Base-by-base conservation (phyloP, 2,797 vertebrate genomes). In the Rhinogobio ventralis region DNA sequence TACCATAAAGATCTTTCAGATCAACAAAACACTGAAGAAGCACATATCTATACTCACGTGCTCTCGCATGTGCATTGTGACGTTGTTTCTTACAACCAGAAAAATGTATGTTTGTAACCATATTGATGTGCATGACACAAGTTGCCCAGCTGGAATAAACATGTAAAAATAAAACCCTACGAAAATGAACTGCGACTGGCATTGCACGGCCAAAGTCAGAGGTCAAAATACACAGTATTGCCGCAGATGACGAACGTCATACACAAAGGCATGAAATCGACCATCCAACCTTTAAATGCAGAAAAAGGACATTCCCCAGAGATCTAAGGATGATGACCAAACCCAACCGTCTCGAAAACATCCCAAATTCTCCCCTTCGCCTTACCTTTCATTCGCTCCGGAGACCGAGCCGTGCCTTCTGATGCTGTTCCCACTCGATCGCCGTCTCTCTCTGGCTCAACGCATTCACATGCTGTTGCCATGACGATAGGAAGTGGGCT, bases 381-480 rank as follows among this genome's bases (percentile, higher is more conserved):
- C 86, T 85, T 96, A 96, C 96, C 96, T 96, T 96, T 95, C 90
- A 95, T 93, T 91, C 94, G 89, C 93, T 95, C 91, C 96, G 96
- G 80, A 96, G 95, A 92, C 95, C 96, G 89, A 96, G 95, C 92
- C 96, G 94, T 77, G 95, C 95, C 91, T 96, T 96, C 85, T 95
- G 95, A 93, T 96, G 96, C 90, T 96, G 95, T 90, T 95, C 93
- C 45, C 11, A 39, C 39, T 49, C 49, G 20, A 23, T 55, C 42
- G 57, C 84, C 30, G 69, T 84, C 72, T 57, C 74, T 86, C 85
- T 85, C 15, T 94, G 92, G 92, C 95, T 89, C 93, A 96, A 96
- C 88, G 95, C 94, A 5, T 96, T 96, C 92, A 95, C 94, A 2
- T 95, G 95, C 92, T 96, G 96, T 94, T 95, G 95, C 96, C 96